Conservation (phyloP, 2,113 vertebrate species). For the Stictonetta naevosa region DNA sequence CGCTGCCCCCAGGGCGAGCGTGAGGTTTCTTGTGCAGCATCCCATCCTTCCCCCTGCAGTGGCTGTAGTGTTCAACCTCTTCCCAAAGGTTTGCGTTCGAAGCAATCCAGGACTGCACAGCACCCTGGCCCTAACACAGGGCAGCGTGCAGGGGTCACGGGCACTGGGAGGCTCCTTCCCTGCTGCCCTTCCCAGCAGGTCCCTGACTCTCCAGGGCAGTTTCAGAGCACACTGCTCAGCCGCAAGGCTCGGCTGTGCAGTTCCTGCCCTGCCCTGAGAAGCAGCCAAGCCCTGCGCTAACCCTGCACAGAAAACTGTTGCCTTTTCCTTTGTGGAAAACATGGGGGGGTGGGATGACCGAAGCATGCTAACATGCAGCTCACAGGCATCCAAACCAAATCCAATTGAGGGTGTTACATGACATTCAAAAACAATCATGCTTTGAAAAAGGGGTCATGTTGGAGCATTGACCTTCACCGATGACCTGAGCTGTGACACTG, state of each 20-base stretch:
- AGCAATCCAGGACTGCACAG: neutral
- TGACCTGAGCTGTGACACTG: neutral
- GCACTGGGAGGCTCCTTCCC: neutral
- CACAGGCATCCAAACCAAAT: neutral
- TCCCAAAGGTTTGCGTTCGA: rapidly evolving
- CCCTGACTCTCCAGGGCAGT: neutral
- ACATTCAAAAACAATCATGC: neutral
- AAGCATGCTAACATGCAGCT: neutral
- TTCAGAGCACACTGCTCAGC: neutral
- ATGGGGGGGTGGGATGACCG: neutral
- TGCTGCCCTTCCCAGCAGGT: neutral
- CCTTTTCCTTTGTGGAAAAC: neutral
- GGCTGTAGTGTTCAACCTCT: neutral
- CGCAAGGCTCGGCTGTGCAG: rapidly evolving
- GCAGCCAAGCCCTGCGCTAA: neutral
- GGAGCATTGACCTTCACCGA: neutral
- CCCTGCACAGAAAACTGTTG: rapidly evolving
- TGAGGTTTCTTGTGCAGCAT: rapidly evolving
- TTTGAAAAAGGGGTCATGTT: neutral
- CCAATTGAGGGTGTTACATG: neutral
- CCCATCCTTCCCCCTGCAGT: rapidly evolving
- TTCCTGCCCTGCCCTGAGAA: neutral
- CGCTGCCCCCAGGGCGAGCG: neutral
- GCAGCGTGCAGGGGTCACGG: rapidly evolving
- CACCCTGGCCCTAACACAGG: neutral